Conservation (phyloP, 2,888 invertebrate species). For the Leucania comma region DNA sequence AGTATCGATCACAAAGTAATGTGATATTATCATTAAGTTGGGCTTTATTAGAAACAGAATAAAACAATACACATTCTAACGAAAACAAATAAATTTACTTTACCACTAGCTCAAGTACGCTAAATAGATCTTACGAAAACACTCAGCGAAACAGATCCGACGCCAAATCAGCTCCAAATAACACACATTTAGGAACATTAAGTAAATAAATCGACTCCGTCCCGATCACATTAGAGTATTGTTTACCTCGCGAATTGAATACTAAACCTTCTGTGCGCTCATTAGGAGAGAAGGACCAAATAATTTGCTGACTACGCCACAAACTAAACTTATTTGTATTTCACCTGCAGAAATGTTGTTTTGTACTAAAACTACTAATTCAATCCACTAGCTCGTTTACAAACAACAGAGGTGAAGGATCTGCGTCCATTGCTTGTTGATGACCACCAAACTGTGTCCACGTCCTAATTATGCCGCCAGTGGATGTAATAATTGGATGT, state of each 20-base stretch:
- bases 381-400: slow-evolving; percentile 39
- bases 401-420: slow-evolving; percentile 27
- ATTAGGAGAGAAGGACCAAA: slow-evolving; percentile 36
- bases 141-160: slow-evolving; percentile 7
- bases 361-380: slow-evolving; percentile 48
- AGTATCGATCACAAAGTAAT: not conserved
- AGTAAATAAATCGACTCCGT: slow-evolving; percentile 51
- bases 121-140: slow-evolving; percentile 23
- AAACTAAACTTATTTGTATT: slow-evolving; percentile 54
- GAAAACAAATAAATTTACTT: slow-evolving; percentile 17
- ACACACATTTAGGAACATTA: slow-evolving; percentile 44
- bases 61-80: not conserved
- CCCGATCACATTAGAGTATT: slow-evolving; percentile 49
- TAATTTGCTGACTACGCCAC: slow-evolving; percentile 33
- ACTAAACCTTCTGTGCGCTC: slow-evolving; percentile 47
- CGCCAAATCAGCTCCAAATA: slow-evolving; percentile 27
- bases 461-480: slow-evolving; percentile 44
- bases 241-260: slow-evolving; percentile 56
- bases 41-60: not conserved
- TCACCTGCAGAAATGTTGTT: slow-evolving; percentile 46
- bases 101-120: not conserved
- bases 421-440: slow-evolving; percentile 33
- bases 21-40: not conserved
- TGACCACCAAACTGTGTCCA: slow-evolving; percentile 28
- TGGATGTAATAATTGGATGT: slow-evolving; percentile 39